phyloP scores from a whole-genome alignment of 2,888 invertebrate species.

The Cheilosia scutellata region DNA sequence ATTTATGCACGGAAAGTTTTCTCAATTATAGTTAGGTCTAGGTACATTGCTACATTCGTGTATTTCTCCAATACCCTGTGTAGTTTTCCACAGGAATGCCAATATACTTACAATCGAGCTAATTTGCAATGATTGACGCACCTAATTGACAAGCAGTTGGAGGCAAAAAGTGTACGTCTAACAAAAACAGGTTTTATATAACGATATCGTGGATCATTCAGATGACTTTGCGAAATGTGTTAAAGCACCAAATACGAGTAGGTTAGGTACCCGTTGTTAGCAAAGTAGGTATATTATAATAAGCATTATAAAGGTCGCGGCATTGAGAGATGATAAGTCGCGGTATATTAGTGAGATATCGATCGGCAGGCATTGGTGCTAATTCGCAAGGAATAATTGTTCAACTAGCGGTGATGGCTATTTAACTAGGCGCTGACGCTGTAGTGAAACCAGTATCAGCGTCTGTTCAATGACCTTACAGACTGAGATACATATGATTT shows the following conservation, averaged over 20 bases:
- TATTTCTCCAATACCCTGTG: constrained; percentile 4
- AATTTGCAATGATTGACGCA: constrained; percentile 42
- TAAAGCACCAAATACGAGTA: constrained; percentile 3
- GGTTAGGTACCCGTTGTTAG: not conserved
- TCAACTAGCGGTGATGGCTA: no score
- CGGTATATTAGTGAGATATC: constrained; percentile 18
- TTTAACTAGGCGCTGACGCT: no score
- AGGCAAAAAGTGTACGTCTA: constrained; percentile 1
- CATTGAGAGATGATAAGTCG: constrained; percentile 52
- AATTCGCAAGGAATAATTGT: not conserved
- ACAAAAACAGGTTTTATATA: constrained; percentile 50
- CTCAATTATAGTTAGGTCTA: constrained; percentile 1
- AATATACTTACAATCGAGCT: constrained; percentile 10
- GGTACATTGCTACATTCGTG: not conserved
- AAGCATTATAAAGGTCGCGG: constrained; percentile 24
- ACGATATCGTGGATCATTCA: constrained; percentile 39
- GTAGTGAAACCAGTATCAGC: no score
- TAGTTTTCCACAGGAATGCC: constrained; percentile 35
- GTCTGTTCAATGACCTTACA: no score
- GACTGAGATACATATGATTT: no score
- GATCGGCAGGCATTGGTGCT: constrained; percentile 16
- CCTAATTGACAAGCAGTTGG: constrained; percentile 39
- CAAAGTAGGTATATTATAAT: not conserved
- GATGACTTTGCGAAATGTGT: constrained; percentile 39
- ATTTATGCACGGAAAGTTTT: constrained; percentile 23